phyloP scores from a whole-genome alignment of 2,797 vertebrate genomes.

The Sorex maritimensis region DNA sequence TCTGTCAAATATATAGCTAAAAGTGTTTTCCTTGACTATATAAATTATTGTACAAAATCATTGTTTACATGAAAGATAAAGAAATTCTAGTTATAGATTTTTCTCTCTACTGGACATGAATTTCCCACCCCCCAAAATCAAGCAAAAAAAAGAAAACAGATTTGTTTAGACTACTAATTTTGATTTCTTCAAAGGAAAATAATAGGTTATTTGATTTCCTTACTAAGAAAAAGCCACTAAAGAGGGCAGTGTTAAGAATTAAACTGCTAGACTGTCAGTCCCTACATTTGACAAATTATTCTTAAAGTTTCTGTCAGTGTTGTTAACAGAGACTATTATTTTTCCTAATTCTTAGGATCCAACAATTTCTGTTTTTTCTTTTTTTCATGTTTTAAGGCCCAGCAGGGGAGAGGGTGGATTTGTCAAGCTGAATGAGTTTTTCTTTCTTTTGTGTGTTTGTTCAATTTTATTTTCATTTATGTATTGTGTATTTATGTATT shows the following conservation, averaged over 20 bases:
- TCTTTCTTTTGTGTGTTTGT: conserved; percentile 86
- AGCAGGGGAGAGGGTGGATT: conserved; percentile 86
- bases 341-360: conserved; percentile 86
- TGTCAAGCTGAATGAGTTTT: conserved; percentile 86
- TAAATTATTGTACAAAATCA: no score
- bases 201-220: conserved; percentile 28
- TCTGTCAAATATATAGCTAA: conserved; percentile 12
- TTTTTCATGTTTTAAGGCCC: conserved; percentile 84
- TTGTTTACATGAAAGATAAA: not conserved
- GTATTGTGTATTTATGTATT: conserved; percentile 77
- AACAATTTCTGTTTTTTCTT: conserved; percentile 75
- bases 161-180: conserved; percentile 73
- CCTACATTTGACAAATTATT: conserved; percentile 81
- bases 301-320: conserved; percentile 75
- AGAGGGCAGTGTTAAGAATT: conserved; percentile 69
- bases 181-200: conserved; percentile 73
- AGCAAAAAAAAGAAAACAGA: not conserved
- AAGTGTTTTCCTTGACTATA: not conserved
- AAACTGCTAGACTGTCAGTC: conserved; percentile 47
- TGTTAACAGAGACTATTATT: conserved; percentile 85
- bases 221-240: not conserved
- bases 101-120: no score
- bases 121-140: not conserved
- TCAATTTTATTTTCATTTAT: conserved; percentile 88
- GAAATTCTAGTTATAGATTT: conserved; percentile 52